phyloP scores from a whole-genome alignment of 2,888 invertebrate species.

The Tromatobia lineatoria region DNA sequence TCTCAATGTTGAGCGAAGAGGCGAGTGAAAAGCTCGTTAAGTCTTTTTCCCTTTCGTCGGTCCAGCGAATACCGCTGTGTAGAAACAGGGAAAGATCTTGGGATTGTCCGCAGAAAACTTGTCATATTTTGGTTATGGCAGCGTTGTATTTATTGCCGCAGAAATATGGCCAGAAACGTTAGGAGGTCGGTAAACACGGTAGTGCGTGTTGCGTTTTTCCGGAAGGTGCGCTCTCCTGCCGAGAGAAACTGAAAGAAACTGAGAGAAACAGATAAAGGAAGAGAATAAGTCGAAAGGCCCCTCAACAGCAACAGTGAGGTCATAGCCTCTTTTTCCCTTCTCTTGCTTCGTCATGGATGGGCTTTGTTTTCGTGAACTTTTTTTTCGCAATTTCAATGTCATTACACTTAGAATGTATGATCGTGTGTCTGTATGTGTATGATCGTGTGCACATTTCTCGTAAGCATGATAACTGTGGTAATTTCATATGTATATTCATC shows the following conservation, averaged over 20 bases:
- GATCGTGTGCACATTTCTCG: too few relatives aligned
- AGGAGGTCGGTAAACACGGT: constrained; percentile 81
- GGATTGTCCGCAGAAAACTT: constrained; percentile 69
- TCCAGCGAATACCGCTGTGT: constrained; percentile 25
- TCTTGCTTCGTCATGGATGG: too few relatives aligned
- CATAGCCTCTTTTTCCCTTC: neutral
- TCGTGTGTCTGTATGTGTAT: too few relatives aligned
- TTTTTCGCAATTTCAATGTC: too few relatives aligned
- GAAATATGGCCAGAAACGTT: constrained; percentile 83
- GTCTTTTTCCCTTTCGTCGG: constrained; percentile 41
- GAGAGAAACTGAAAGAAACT: constrained; percentile 20
- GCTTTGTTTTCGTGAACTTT: too few relatives aligned
- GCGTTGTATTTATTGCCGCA: constrained; percentile 82
- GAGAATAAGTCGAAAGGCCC: constrained; percentile 3
- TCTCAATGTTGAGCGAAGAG: constrained; percentile 6
- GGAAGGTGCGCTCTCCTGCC: constrained; percentile 45
- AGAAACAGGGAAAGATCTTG: constrained; percentile 39
- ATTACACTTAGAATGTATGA: too few relatives aligned
- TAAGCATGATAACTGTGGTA: too few relatives aligned
- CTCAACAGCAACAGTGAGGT: constrained; percentile 3
- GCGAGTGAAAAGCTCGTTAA: constrained; percentile 52
- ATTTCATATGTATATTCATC: too few relatives aligned
- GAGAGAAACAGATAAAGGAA: constrained; percentile 4
- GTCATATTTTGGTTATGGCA: constrained; percentile 83
- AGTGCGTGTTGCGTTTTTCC: constrained; percentile 63